Evolutionary conservation across 2,113 vertebrate species (phyloP).

Genomic region (Mormyrus iriodes): DNA sequence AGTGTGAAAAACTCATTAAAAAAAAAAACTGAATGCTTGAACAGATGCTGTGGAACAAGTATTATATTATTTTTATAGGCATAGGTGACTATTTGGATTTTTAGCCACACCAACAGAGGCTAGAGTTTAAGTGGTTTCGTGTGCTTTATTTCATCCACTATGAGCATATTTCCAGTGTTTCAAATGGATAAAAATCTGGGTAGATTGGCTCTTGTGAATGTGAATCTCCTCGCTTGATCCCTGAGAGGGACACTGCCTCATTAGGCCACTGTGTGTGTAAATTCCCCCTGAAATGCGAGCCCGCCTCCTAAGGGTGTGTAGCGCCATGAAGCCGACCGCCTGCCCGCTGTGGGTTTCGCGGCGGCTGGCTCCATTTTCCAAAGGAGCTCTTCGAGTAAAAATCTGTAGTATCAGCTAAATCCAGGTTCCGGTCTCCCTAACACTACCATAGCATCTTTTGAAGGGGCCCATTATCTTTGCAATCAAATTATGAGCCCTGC

Average conservation of each 20-base stretch:
- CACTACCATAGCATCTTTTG: slow-evolving; percentile 34
- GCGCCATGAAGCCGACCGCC: slow-evolving; percentile 16
- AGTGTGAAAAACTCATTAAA: not conserved
- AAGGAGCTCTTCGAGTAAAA: slow-evolving; percentile 31
- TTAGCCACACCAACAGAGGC: not conserved
- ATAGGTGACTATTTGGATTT: not conserved
- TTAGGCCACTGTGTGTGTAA: not conserved
- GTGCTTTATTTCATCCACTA: not conserved
- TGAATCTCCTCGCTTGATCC: not conserved
- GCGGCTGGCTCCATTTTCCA: slow-evolving; percentile 49
- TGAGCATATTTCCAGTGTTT: not conserved
- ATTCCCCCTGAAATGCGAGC: not conserved
- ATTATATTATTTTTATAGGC: slow-evolving; percentile 4
- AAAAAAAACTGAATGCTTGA: not conserved
- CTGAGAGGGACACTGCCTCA: not conserved
- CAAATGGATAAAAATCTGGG: not conserved
- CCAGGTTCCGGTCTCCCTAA: slow-evolving; percentile 29
- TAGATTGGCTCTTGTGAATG: not conserved
- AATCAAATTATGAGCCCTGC: slow-evolving; percentile 57
- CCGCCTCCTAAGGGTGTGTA: slow-evolving; percentile 25
- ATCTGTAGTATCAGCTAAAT: slow-evolving; percentile 36
- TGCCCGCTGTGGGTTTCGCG: slow-evolving; percentile 39
- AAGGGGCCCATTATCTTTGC: slow-evolving; percentile 52
- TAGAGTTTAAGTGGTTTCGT: not conserved
- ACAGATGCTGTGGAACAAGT: slow-evolving; percentile 18